Evolutionary conservation across 2,113 vertebrate genomes (phyloP).

Genomic region (Sylvilagus bachmani): DNA sequence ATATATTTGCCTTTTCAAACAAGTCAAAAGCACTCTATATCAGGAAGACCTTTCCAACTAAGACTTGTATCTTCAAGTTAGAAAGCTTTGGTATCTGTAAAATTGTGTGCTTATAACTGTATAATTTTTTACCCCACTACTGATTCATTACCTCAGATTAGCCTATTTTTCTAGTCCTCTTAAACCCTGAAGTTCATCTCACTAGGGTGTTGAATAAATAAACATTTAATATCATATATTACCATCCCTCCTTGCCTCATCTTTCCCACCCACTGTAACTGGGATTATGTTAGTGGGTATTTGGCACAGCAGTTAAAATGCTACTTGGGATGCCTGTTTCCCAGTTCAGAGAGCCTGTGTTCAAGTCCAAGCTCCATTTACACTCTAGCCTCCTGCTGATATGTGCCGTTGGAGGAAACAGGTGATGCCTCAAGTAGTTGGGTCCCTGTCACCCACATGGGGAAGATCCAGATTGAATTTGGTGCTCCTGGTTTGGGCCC

Average conservation of each 20-base stretch:
- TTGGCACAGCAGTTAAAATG: too few relatives aligned
- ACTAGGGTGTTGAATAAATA: neutral
- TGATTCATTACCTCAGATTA: neutral
- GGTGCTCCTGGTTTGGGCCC: too few relatives aligned
- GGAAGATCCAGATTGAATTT: too few relatives aligned
- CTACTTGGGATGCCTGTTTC: too few relatives aligned
- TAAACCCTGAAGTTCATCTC: constrained; percentile 30
- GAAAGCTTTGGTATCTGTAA: neutral
- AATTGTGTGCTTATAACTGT: neutral
- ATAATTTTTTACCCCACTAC: neutral
- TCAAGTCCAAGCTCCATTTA: too few relatives aligned
- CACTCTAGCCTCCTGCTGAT: too few relatives aligned
- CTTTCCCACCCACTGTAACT: neutral
- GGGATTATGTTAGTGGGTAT: neutral
- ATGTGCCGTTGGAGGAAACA: too few relatives aligned
- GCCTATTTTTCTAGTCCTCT: constrained; percentile 42
- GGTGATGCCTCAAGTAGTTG: too few relatives aligned
- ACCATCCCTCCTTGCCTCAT: neutral
- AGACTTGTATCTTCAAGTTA: neutral
- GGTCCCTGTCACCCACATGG: too few relatives aligned
- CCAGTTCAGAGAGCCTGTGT: too few relatives aligned
- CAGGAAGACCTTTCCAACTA: constrained; percentile 4
- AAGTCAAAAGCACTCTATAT: neutral
- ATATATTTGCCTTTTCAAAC: neutral
- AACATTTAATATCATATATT: neutral